These are phyloP conservation scores for Meghimatium bilineatum DNA, from an alignment of 2,888 invertebrate species.

Conservation along the genomic window DNA sequence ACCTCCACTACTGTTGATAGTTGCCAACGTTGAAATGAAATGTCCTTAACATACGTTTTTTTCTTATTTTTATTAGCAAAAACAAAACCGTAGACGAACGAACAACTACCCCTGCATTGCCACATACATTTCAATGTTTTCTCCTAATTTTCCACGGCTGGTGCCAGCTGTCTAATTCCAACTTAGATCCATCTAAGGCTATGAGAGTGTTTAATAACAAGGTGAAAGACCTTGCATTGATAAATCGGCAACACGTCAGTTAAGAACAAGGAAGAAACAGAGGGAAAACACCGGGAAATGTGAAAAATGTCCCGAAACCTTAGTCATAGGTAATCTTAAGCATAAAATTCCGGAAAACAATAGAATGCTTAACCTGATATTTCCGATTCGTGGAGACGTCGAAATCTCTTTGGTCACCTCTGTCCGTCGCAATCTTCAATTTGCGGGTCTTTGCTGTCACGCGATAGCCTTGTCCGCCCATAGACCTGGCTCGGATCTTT, in stretches of 20 bases:
- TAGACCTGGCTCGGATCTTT: neutral
- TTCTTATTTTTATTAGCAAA: too few relatives aligned
- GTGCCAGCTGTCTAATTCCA: too few relatives aligned
- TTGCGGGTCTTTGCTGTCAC: slow-evolving; percentile 15
- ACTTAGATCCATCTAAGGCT: too few relatives aligned
- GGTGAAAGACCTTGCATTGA: neutral
- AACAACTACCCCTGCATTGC: too few relatives aligned
- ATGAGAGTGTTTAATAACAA: too few relatives aligned
- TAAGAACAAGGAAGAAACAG: neutral
- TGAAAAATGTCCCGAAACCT: slow-evolving; percentile 26
- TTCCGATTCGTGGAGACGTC: slow-evolving; percentile 28
- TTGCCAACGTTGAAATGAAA: too few relatives aligned
- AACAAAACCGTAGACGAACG: too few relatives aligned
- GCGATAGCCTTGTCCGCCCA: slow-evolving; percentile 29
- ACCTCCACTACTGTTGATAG: too few relatives aligned
- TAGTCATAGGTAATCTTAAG: neutral
- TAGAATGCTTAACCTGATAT: slow-evolving; percentile 18
- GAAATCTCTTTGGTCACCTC: slow-evolving; percentile 33
- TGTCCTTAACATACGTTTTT: too few relatives aligned
- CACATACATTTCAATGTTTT: too few relatives aligned
- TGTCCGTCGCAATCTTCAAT: slow-evolving; percentile 10
- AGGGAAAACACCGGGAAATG: neutral
- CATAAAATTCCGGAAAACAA: slow-evolving; percentile 7
- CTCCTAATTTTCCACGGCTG: too few relatives aligned
- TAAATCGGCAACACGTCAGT: neutral